A percentile compares a stretch with the other conserved stretches of the same genome.
Evolutionary conservation across 2,888 invertebrate species (phyloP).

Genomic region (Nomada lathburiana): DNA sequence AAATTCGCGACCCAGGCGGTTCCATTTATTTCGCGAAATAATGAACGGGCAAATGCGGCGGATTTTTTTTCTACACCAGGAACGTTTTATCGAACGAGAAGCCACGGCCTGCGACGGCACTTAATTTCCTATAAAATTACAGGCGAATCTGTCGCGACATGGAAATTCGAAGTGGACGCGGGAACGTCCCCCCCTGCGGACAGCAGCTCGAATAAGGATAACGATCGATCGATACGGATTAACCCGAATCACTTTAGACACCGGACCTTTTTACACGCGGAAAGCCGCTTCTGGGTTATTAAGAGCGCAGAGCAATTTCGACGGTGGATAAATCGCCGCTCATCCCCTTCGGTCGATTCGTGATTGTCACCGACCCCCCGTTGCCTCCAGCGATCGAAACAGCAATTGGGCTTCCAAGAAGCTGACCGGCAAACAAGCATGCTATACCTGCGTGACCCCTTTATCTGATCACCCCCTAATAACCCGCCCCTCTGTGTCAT

Average conservation of each 20-base stretch:
- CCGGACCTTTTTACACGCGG: conserved; percentile 29
- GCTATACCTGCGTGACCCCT: conserved; percentile 22
- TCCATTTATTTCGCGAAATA: conserved; percentile 32
- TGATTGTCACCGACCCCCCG: conserved; percentile 22
- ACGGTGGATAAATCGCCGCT: conserved; percentile 49
- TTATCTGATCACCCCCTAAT: conserved; percentile 65
- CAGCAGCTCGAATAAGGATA: conserved; percentile 12
- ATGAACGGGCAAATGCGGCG: neutral
- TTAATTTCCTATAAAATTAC: conserved; percentile 1
- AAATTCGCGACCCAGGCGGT: conserved; percentile 13
- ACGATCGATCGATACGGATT: conserved; percentile 55
- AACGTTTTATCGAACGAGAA: neutral
- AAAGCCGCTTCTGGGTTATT: conserved; percentile 48
- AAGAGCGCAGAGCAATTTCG: conserved; percentile 42
- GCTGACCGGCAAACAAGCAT: conserved; percentile 45
- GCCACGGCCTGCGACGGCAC: neutral
- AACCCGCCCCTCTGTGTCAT: conserved; percentile 36
- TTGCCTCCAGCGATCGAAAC: conserved; percentile 24
- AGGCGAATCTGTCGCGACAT: neutral
- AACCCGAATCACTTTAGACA: conserved; percentile 39
- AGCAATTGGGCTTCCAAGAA: conserved; percentile 44
- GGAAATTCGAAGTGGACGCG: neutral
- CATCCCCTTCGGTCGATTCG: conserved; percentile 1
- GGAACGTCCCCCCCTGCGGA: neutral
- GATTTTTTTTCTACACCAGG: neutral